Percentiles rank a stretch among this genome's conserved stretches.
phyloP scores from a whole-genome alignment of 2,113 vertebrate species.

The Sterrhoptilus dennistouni region DNA sequence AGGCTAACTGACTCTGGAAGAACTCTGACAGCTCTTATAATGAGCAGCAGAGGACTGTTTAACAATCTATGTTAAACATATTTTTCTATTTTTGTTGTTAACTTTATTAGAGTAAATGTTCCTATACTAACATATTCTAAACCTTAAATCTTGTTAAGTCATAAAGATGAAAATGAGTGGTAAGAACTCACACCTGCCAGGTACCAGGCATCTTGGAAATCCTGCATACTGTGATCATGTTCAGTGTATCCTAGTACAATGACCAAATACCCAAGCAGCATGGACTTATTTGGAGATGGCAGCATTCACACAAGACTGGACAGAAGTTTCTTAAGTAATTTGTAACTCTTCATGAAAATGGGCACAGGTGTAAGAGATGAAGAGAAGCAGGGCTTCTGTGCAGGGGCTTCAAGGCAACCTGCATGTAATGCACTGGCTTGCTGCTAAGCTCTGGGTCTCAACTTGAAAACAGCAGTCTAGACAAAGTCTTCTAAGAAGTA shows the following conservation, averaged over 20 bases:
- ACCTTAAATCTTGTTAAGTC: neutral
- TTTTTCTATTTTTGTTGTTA: neutral
- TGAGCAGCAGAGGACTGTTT: neutral
- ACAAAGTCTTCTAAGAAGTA: neutral
- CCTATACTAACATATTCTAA: neutral
- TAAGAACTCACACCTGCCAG: neutral
- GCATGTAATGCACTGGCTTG: neutral
- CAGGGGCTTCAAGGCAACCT: neutral
- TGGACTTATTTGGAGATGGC: neutral
- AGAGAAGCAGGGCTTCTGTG: neutral
- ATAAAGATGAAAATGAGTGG: neutral
- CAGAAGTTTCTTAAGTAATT: neutral
- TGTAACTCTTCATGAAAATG: neutral
- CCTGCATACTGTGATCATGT: neutral
- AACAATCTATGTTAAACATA: neutral
- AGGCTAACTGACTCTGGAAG: neutral
- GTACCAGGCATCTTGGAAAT: neutral
- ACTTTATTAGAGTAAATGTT: neutral
- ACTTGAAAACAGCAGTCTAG: neutral
- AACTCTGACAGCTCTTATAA: neutral
- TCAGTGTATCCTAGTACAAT: neutral
- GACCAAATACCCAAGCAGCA: neutral
- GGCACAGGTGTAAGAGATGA: neutral
- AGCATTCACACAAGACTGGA: neutral
- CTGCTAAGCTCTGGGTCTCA: neutral